Evolutionary conservation across 2,888 invertebrate genomes (phyloP).

Genomic region (Leptothorax acervorum): DNA sequence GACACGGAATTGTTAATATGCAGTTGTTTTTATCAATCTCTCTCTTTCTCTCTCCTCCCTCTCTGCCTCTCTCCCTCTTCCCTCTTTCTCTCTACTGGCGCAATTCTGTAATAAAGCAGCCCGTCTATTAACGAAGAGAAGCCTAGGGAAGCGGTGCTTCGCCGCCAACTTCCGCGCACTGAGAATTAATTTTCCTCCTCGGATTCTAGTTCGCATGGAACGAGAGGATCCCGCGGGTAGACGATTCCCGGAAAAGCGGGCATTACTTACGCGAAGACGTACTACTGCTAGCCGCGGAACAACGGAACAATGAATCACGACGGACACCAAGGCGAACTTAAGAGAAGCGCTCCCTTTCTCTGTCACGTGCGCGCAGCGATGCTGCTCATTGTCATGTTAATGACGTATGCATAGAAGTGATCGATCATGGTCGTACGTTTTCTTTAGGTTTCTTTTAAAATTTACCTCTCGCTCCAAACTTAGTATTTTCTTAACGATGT

Average conservation of each 20-base stretch:
- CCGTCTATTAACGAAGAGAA: slow-evolving; percentile 51
- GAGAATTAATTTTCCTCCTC: slow-evolving; percentile 59
- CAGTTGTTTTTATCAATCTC: slow-evolving; percentile 44
- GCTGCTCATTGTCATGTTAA: slow-evolving; percentile 68
- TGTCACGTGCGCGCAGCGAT: slow-evolving; percentile 21
- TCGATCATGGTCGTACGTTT: slow-evolving; percentile 66
- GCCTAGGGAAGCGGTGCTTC: slow-evolving; percentile 42
- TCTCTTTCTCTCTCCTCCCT: no score
- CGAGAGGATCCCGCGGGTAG: slow-evolving; percentile 54
- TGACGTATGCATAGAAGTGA: slow-evolving; percentile 63
- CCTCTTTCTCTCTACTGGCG: neutral
- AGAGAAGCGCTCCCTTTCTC: slow-evolving; percentile 46
- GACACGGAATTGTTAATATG: slow-evolving; percentile 40
- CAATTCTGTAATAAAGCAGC: slow-evolving; percentile 46
- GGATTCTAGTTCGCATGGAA: slow-evolving; percentile 48
- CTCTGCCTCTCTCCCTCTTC: neutral
- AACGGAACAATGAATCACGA: slow-evolving; percentile 65
- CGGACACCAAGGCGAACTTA: slow-evolving; percentile 50
- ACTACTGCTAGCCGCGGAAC: slow-evolving; percentile 49
- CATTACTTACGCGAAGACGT: slow-evolving; percentile 57
- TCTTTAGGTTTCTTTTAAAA: slow-evolving; percentile 39
- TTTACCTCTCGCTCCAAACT: slow-evolving; percentile 32
- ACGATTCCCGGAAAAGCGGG: slow-evolving; percentile 61
- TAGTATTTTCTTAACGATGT: slow-evolving; percentile 62
- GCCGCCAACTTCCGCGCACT: slow-evolving; percentile 50